A percentile compares a stretch with the other conserved stretches of the same genome.
These are phyloP conservation scores for Parotocinclus haroldoi DNA, from an alignment of 2,797 vertebrate genomes.

Conservation along the genomic window DNA sequence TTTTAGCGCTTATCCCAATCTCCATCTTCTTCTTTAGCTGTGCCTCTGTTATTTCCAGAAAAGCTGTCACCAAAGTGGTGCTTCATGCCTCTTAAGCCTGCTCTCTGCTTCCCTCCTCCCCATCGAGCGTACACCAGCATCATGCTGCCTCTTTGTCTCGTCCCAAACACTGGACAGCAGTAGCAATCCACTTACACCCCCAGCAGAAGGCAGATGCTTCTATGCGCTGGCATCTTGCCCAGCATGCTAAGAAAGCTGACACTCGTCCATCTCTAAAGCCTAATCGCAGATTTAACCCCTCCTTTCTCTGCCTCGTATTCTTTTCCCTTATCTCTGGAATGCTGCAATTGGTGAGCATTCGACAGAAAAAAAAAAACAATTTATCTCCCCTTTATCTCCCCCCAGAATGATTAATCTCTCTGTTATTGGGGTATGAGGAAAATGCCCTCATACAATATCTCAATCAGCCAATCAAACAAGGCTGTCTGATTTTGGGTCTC, in stretches of 20 bases:
- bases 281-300: conserved; percentile 79
- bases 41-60: conserved; percentile 52
- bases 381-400: conserved; percentile 64
- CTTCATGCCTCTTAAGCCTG: conserved; percentile 37
- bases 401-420: conserved; percentile 52
- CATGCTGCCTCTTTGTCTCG: conserved; percentile 52
- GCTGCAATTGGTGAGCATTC: conserved; percentile 71
- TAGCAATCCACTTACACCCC: conserved; percentile 65
- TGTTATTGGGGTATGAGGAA: conserved; percentile 67
- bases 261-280: conserved; percentile 68
- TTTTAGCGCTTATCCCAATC: not conserved
- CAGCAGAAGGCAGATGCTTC: conserved; percentile 74
- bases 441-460: conserved; percentile 64
- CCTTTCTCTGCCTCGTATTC: conserved; percentile 32
- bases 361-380: conserved; percentile 59
- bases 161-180: conserved; percentile 20
- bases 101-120: conserved; percentile 14
- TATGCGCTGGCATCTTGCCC: conserved; percentile 68
- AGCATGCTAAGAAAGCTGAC: conserved; percentile 72
- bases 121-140: conserved; percentile 24
- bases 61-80: conserved; percentile 30
- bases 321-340: conserved; percentile 56
- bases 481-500: conserved; percentile 66
- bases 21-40: conserved; percentile 39
- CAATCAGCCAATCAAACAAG: conserved; percentile 73